Evolutionary conservation across 2,888 invertebrate species (phyloP), one percentile per base, ranked within the genome.

Genomic region (Andrena bucephala): DNA sequence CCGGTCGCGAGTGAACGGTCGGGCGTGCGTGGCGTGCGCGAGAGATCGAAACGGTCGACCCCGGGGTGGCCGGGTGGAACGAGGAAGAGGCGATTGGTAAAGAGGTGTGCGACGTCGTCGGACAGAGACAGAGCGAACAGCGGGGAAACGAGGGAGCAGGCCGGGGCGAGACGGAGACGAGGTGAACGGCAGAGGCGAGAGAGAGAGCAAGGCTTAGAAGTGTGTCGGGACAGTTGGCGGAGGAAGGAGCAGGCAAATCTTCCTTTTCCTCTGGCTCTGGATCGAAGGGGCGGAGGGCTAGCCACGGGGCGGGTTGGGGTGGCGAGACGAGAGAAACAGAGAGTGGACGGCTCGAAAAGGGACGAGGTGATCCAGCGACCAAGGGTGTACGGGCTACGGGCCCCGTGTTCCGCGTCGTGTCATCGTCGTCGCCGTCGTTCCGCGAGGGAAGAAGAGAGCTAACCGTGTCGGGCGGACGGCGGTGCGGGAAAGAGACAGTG

Each of bases 11-110:
- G 77, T 42, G 52, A 65, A 70, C 69, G 76, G 48, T 67, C 50
- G 57, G 57, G 66, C 79, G 88, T 86, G 82, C 75, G 81, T 84
- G 75, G 60, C 65, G 83, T 85, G 81, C 72, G 81, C 60, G 76
- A 42, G 54, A 42, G 77, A 73, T 81, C 81, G 72, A 24, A 60
- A 81, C 60, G 73, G 62, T 69, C 60, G 67, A 4, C 24, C 57
- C 33, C 13, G 48, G 68, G 69, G 48, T 48, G 50, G 48, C 57
- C 24, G 24, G 57, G 77, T 29, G 36, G 69, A 52, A 67, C 75
- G 67, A 62, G n/a, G 57, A 60, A 59, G 27, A 63, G 33, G 36
- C 24, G 24, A 20, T 27, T 16, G 57, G 54, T 13, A 36, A 57
- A 24, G 29, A 42, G 57, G 57, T 57, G 33, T 31, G 50, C n/a